Conservation (phyloP, 2,888 invertebrate species). For the Antheraea assamensis region DNA sequence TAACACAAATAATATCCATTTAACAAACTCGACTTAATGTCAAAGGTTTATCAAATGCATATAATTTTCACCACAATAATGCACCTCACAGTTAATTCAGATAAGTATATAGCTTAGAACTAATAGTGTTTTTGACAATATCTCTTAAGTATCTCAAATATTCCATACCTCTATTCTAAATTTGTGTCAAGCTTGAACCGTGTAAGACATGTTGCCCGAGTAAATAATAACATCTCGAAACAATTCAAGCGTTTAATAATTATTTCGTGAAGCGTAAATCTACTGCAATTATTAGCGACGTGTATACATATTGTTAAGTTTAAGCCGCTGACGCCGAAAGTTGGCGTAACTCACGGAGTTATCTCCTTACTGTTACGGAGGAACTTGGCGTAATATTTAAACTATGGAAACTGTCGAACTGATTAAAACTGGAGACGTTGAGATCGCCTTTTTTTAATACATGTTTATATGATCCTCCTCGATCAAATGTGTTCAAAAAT, state of each 20-base stretch:
- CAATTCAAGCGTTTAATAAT: constrained; percentile 20
- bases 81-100: not conserved
- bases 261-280: constrained; percentile 23
- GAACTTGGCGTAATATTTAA: not conserved
- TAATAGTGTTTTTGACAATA: not conserved
- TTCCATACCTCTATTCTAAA: constrained; percentile 13
- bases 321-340: constrained; percentile 17
- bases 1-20: not conserved
- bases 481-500: too few species aligned
- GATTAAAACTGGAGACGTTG: not conserved
- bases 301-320: constrained; percentile 19
- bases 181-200: constrained; percentile 7
- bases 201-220: constrained; percentile 1
- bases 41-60: not conserved
- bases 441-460: too few species aligned
- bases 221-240: constrained; percentile 9
- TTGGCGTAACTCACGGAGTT: constrained; percentile 15
- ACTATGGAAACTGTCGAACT: not conserved
- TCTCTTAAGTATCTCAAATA: not conserved
- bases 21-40: not conserved
- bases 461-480: too few species aligned
- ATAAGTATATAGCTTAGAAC: not conserved
- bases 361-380: not conserved
- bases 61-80: not conserved
- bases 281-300: constrained; percentile 18